Evolutionary conservation across 2,113 vertebrate species (phyloP).

Genomic region (Stercorarius parasiticus): DNA sequence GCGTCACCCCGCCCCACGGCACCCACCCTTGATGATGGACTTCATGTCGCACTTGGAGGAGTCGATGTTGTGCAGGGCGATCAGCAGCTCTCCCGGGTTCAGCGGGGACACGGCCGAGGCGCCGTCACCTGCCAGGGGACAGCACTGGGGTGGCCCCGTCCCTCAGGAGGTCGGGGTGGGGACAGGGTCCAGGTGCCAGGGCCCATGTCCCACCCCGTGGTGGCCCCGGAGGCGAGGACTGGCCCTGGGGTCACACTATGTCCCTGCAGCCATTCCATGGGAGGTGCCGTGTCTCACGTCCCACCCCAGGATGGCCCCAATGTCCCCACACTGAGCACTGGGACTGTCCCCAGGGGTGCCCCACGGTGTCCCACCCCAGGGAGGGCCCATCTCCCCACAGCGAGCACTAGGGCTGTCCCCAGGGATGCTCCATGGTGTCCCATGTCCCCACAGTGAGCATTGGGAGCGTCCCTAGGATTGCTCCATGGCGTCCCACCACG

Average conservation of each 20-base stretch:
- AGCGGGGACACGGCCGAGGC: conserved; percentile 89
- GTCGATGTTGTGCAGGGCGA: conserved; percentile 92
- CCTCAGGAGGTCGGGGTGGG: background rate
- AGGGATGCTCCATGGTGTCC: background rate
- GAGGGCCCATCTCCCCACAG: background rate
- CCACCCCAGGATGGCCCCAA: background rate
- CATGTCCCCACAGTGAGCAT: too few relatives aligned
- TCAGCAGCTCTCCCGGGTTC: conserved; percentile 91
- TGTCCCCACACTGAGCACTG: background rate
- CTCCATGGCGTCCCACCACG: background rate
- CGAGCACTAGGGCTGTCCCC: background rate
- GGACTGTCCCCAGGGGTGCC: background rate
- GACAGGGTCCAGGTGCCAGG: too few relatives aligned
- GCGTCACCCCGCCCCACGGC: accelerated
- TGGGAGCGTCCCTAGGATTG: background rate
- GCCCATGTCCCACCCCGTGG: background rate
- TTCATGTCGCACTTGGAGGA: conserved; percentile 95
- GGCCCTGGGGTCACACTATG: background rate
- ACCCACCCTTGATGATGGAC: conserved; percentile 93
- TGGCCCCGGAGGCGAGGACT: background rate
- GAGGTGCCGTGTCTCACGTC: background rate
- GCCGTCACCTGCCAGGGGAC: conserved; percentile 80
- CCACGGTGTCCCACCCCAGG: background rate
- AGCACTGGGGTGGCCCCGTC: accelerated
- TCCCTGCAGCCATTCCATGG: background rate